Evolutionary conservation across 2,888 invertebrate genomes (phyloP).

Genomic region (Onthophagus sagittarius): DNA sequence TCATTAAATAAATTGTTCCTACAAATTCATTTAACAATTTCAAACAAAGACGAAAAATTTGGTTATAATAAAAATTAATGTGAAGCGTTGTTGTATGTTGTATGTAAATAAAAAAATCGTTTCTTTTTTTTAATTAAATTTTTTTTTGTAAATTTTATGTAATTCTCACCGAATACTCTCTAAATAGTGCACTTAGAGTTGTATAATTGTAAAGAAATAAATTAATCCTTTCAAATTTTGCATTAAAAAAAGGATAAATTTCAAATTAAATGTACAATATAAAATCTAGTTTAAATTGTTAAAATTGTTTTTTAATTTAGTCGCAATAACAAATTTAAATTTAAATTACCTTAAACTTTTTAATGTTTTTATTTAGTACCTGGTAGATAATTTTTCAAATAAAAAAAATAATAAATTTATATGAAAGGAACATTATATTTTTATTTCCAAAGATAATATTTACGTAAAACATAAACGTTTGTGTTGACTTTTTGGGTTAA

Average conservation of each 20-base stretch:
- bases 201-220: neutral
- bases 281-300: no score
- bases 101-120: constrained; percentile 12
- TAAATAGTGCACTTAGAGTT: neutral
- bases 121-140: constrained; percentile 15
- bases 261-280: no score
- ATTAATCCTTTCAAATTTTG: neutral
- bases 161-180: neutral
- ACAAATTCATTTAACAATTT: neutral
- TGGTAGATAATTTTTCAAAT: constrained; percentile 19
- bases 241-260: no score
- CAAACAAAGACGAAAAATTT: no score
- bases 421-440: neutral
- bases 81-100: neutral
- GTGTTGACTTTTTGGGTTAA: neutral
- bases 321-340: no score
- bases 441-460: neutral
- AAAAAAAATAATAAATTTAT: constrained; percentile 2
- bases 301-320: no score
- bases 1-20: constrained; percentile 15
- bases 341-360: neutral
- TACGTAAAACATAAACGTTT: neutral
- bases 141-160: neutral
- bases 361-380: constrained; percentile 21
- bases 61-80: no score